Evolutionary conservation across 1,140 invertebrate genomes (phyloP).

Genomic region (Zaprionus capensis): DNA sequence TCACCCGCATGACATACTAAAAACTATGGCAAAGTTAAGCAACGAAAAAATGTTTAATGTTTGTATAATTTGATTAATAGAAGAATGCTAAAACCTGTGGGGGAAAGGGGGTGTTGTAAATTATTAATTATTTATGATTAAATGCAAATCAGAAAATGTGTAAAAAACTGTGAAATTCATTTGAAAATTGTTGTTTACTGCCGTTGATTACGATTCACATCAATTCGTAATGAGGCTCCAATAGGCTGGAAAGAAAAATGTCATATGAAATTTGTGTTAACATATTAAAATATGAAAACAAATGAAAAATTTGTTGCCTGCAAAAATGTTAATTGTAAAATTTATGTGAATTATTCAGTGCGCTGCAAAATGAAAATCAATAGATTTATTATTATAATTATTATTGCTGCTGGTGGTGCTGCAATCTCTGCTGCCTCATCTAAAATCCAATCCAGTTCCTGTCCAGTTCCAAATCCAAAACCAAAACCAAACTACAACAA

Average conservation of each 20-base stretch:
- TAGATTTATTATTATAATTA: constrained; percentile 69
- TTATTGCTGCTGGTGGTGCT: constrained; percentile 11
- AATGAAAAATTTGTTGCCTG: constrained; percentile 53
- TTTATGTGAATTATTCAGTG: constrained; percentile 66
- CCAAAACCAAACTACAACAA: constrained; percentile 79
- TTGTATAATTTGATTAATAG: constrained; percentile 69
- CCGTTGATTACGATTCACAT: constrained; percentile 67
- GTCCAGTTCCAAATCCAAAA: constrained; percentile 56
- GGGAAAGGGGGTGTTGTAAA: constrained; percentile 12
- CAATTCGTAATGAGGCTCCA: constrained; percentile 66
- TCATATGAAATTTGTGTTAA: constrained; percentile 18
- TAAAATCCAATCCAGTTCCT: constrained; percentile 32
- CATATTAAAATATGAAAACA: constrained; percentile 48
- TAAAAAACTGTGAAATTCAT: constrained; percentile 18
- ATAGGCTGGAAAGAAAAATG: constrained; percentile 41
- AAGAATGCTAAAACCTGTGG: constrained; percentile 24
- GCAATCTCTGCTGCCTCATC: constrained; percentile 28
- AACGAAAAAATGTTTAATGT: constrained; percentile 13
- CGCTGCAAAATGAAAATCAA: constrained; percentile 73
- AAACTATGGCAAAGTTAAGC: constrained; percentile 4
- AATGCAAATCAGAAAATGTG: constrained; percentile 57
- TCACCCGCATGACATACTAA: constrained; percentile 51
- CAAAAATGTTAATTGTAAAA: constrained; percentile 58
- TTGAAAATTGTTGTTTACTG: constrained; percentile 53
- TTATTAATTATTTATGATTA: constrained; percentile 68